A percentile compares a stretch with the other conserved stretches of the same genome.
Evolutionary conservation across 2,113 vertebrate genomes (phyloP).

Genomic region (Gobius niger): DNA sequence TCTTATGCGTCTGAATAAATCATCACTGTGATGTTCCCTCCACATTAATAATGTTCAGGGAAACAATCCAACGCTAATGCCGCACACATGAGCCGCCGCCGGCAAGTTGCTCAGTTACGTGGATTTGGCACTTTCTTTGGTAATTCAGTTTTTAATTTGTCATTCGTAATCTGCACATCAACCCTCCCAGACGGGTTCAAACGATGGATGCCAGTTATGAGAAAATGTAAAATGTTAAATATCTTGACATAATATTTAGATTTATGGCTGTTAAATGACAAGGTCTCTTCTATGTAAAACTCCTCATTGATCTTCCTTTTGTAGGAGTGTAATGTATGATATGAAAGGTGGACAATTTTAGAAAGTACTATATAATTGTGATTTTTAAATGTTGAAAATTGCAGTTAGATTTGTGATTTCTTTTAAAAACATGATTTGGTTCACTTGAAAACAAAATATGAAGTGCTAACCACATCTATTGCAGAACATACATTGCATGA

Average conservation of each 20-base stretch:
- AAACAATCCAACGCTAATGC: slow-evolving; percentile 19
- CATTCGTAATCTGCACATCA: slow-evolving; percentile 21
- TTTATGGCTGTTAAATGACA: neutral
- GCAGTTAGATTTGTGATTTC: too few relatives aligned
- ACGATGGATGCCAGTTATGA: slow-evolving; percentile 29
- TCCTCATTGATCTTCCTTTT: neutral
- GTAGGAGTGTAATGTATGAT: neutral
- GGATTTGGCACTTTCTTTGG: slow-evolving; percentile 25
- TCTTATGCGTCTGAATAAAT: neutral
- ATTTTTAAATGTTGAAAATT: too few relatives aligned
- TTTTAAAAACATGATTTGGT: too few relatives aligned
- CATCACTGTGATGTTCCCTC: neutral
- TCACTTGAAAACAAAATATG: too few relatives aligned
- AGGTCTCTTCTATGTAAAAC: neutral
- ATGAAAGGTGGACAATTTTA: too few relatives aligned
- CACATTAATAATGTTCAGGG: slow-evolving; percentile 30
- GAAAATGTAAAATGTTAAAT: neutral
- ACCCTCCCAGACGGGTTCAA: slow-evolving; percentile 8
- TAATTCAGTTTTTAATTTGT: slow-evolving; percentile 23
- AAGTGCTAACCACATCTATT: too few relatives aligned
- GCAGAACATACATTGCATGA: too few relatives aligned
- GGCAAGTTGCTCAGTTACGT: slow-evolving; percentile 27
- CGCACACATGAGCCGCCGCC: neutral
- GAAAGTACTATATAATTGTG: too few relatives aligned
- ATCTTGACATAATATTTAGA: neutral